Evolutionary conservation across 92 coral and sea anemone species (phyloP).

Genomic region (Zoanthus sansibaricus): DNA sequence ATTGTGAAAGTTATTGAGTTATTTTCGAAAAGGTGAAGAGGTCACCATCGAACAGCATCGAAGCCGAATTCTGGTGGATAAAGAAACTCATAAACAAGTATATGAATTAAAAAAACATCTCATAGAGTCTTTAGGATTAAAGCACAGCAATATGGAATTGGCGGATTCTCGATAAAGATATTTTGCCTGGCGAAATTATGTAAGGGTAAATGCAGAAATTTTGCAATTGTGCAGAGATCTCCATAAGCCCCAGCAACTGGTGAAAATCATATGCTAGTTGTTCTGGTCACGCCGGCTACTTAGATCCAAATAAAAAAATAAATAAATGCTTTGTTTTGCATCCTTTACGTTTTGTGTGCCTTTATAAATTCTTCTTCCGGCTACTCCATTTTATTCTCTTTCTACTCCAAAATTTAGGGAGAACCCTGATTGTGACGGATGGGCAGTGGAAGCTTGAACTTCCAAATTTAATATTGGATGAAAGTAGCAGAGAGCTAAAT

Average conservation of each 20-base stretch:
- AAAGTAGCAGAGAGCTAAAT: constrained; percentile 51
- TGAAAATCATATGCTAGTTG: too few relatives aligned
- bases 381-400: too few relatives aligned
- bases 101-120: constrained; percentile 15
- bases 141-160: constrained; percentile 45
- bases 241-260: neutral
- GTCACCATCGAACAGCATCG: too few relatives aligned
- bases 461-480: constrained; percentile 35
- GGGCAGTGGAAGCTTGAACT: too few relatives aligned
- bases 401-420: too few relatives aligned
- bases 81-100: neutral
- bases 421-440: too few relatives aligned
- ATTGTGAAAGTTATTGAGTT: constrained; percentile 24
- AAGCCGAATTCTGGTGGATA: too few relatives aligned
- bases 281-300: constrained; percentile 25
- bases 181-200: neutral
- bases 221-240: constrained; percentile 22
- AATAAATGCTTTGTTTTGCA: too few relatives aligned
- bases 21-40: neutral
- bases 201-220: constrained; percentile 43
- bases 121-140: constrained; percentile 49
- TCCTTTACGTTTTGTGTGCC: too few relatives aligned
- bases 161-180: constrained; percentile 9
- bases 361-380: too few relatives aligned
- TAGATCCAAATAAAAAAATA: too few relatives aligned